Conservation (phyloP, 2,888 invertebrate genomes). For the Taenaris catops region DNA sequence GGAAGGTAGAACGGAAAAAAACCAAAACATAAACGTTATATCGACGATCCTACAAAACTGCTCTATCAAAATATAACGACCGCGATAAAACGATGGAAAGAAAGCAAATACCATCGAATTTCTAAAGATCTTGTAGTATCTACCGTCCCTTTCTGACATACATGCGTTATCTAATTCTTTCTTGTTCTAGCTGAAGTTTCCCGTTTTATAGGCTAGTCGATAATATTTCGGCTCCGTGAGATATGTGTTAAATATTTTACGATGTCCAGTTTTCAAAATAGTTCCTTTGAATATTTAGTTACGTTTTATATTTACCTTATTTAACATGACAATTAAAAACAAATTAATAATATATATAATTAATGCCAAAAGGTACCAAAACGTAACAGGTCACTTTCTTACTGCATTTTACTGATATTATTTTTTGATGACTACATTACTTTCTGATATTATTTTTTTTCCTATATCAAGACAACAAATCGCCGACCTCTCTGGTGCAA, state of each 20-base stretch:
- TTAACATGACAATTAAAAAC: no score
- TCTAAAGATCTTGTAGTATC: conserved; percentile 73
- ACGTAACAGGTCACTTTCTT: no score
- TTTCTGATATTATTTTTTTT: no score
- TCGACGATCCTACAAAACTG: conserved; percentile 67
- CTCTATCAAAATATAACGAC: conserved; percentile 79
- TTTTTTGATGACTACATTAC: no score
- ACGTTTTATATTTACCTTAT: no score
- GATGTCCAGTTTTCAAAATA: conserved; percentile 59
- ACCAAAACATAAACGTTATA: conserved; percentile 76
- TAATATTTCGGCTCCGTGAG: conserved; percentile 69
- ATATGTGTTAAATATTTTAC: conserved; percentile 77
- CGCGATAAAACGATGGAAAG: conserved; percentile 75
- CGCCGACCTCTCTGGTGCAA: no score
- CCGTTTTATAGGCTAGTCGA: conserved; percentile 70
- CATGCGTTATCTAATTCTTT: conserved; percentile 41
- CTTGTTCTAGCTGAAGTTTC: conserved; percentile 57
- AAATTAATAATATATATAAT: no score
- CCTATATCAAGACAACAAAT: no score
- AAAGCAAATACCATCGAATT: conserved; percentile 74
- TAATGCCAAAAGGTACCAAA: no score
- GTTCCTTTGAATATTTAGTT: conserved; percentile 39
- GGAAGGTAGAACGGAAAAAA: conserved; percentile 35
- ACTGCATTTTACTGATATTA: no score
- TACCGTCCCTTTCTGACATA: conserved; percentile 50